Evolutionary conservation across 1,140 invertebrate species (phyloP).

Genomic region (Portunus trituberculatus): DNA sequence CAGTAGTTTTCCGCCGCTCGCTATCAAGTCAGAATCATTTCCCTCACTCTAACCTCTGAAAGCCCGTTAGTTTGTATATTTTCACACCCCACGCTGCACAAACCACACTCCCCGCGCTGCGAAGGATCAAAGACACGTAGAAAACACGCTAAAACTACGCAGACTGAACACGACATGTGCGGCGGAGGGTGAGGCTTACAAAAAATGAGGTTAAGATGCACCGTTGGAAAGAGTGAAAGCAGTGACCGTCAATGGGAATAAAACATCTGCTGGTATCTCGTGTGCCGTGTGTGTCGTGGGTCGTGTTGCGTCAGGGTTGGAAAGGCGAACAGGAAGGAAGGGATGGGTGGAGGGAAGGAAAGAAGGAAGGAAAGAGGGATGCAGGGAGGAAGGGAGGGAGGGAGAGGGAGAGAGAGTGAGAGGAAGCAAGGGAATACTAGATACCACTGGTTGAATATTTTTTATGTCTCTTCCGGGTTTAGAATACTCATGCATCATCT

Average conservation of each 20-base stretch:
- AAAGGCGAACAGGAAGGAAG: neutral
- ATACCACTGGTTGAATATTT: neutral
- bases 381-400: neutral
- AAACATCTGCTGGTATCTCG: too few species aligned
- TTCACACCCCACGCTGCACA: neutral
- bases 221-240: too few species aligned
- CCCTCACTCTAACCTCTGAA: too few species aligned
- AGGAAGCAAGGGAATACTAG: neutral
- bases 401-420: neutral
- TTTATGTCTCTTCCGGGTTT: neutral
- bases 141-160: too few species aligned
- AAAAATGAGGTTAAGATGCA: too few species aligned
- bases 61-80: too few species aligned
- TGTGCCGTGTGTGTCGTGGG: too few species aligned
- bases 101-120: neutral
- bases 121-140: neutral
- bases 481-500: too few species aligned
- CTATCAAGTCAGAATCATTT: too few species aligned
- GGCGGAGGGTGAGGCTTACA: neutral
- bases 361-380: neutral
- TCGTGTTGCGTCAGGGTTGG: neutral
- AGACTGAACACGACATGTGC: too few species aligned
- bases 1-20: too few species aligned
- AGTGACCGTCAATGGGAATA: too few species aligned
- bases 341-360: neutral